Evolutionary conservation across 1,140 invertebrate species (phyloP).

Genomic region (Pinna nobilis): DNA sequence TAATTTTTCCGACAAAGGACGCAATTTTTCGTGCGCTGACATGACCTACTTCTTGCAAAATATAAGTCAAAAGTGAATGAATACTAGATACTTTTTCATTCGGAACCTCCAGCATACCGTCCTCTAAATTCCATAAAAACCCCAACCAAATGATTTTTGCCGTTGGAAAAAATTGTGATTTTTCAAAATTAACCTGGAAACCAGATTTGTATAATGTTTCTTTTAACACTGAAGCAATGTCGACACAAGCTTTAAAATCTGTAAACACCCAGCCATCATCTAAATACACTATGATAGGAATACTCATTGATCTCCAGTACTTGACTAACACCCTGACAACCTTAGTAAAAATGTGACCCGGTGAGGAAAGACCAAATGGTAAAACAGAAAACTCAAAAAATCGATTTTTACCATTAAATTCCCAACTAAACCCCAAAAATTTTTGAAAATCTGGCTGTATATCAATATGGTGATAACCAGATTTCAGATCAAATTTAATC

Average conservation of each 20-base stretch:
- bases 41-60: neutral
- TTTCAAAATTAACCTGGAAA: slow-evolving; percentile 15
- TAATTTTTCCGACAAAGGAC: slow-evolving; percentile 24
- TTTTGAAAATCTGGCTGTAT: slow-evolving; percentile 17
- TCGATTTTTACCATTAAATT: neutral
- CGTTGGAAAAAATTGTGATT: neutral
- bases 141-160: slow-evolving; percentile 17
- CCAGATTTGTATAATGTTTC: slow-evolving; percentile 3
- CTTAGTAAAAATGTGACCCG: slow-evolving; percentile 23
- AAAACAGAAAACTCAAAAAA: slow-evolving; percentile 23
- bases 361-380: slow-evolving; percentile 17
- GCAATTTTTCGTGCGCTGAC: slow-evolving; percentile 6
- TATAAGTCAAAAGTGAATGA: neutral
- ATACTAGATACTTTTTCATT: neutral
- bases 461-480: slow-evolving; percentile 22
- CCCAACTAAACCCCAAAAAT: slow-evolving; percentile 23
- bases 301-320: slow-evolving; percentile 15
- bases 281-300: slow-evolving; percentile 25
- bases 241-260: neutral
- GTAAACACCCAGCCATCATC: slow-evolving; percentile 14
- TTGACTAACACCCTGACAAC: slow-evolving; percentile 12
- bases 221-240: neutral
- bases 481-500: slow-evolving; percentile 23
- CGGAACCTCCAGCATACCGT: slow-evolving; percentile 8
- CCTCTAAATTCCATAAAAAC: slow-evolving; percentile 24